Base-by-base conservation (phyloP, 1,140 invertebrate genomes). In the Drosophila athabasca region DNA sequence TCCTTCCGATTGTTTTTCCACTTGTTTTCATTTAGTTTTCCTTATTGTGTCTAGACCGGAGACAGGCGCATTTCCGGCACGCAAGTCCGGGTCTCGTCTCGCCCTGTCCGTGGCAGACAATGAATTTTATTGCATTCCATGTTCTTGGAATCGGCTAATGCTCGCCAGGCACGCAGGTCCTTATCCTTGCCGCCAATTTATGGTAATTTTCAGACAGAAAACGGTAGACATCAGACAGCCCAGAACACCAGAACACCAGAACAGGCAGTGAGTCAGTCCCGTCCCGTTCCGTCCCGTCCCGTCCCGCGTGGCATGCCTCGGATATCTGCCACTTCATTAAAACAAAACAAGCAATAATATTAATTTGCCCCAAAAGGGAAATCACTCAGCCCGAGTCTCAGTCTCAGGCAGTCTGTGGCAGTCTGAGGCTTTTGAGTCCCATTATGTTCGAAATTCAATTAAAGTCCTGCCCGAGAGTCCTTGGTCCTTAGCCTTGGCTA, bases 51-150 rank as follows among this genome's bases (percentile, higher is more conserved):
- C 79, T 81, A 81, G 79, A 81, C 79, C 73, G 79, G 79, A 82
- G 59, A 53, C 74, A 70, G 53, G 67, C 51, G 79, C 79, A 81
- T 81, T 82, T 81, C 79, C 79, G 68, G 68, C 79, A 81, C 79
- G 79, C 79, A 77, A 77, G 8, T 31, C 8, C 8, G 29, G 24
- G 24, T 26, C 22, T 24, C 22, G 60, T 77, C 41, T 48, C 53
- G 19, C 55, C 55, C 17, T 24, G 35, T 68, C 64, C 35, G 9
- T 54, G 75, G 43, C 74, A 81, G 76, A 72, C 73, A 54, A 77
- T 70, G 67, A 61, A 67, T 78, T 77, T 82, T 73, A 81, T 81
- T 68, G 79, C 73, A 68, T 54, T 67, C 41, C 68, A 52, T 81
- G 79, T 72, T 58, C 62, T 54, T 73, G 49, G 17, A 44, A 69